Percentiles rank a stretch among this genome's conserved stretches.
phyloP scores from a whole-genome alignment of 2,797 vertebrate species.

The Euthynnus affinis region DNA sequence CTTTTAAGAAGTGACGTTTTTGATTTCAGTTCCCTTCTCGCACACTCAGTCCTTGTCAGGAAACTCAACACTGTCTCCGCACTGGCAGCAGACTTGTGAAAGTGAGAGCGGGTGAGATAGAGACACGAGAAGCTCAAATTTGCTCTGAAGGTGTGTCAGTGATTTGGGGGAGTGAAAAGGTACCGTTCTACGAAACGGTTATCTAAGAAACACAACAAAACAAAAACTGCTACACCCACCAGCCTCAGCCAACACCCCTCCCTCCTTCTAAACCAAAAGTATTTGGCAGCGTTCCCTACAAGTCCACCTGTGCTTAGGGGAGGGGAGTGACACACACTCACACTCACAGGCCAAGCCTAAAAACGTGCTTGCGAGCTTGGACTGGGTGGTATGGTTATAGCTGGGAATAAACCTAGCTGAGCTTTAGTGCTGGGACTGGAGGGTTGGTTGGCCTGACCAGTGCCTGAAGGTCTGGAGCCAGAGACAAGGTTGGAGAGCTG shows the following conservation, averaged over 20 bases:
- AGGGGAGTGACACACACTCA: slow-evolving; percentile 83
- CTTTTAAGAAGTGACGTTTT: slow-evolving; percentile 82
- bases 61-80: slow-evolving; percentile 80
- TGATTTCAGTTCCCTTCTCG: slow-evolving; percentile 81
- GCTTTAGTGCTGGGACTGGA: slow-evolving; percentile 18
- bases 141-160: slow-evolving; percentile 91
- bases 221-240: slow-evolving; percentile 90
- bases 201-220: slow-evolving; percentile 86
- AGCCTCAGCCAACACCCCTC: slow-evolving; percentile 84
- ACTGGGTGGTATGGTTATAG: slow-evolving; percentile 49
- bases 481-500: slow-evolving; percentile 9
- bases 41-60: slow-evolving; percentile 78
- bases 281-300: slow-evolving; percentile 93
- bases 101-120: slow-evolving; percentile 79
- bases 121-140: slow-evolving; percentile 77
- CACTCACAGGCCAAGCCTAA: slow-evolving; percentile 73
- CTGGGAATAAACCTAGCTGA: slow-evolving; percentile 36
- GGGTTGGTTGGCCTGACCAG: slow-evolving; percentile 11
- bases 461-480: slow-evolving; percentile 30
- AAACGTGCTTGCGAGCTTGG: slow-evolving; percentile 69
- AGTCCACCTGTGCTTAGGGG: slow-evolving; percentile 94
- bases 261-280: slow-evolving; percentile 95
- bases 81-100: slow-evolving; percentile 82
- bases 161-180: slow-evolving; percentile 91
- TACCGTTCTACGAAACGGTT: slow-evolving; percentile 92